phyloP scores from a whole-genome alignment of 1,140 invertebrate species.

The Brachionus calyciflorus region DNA sequence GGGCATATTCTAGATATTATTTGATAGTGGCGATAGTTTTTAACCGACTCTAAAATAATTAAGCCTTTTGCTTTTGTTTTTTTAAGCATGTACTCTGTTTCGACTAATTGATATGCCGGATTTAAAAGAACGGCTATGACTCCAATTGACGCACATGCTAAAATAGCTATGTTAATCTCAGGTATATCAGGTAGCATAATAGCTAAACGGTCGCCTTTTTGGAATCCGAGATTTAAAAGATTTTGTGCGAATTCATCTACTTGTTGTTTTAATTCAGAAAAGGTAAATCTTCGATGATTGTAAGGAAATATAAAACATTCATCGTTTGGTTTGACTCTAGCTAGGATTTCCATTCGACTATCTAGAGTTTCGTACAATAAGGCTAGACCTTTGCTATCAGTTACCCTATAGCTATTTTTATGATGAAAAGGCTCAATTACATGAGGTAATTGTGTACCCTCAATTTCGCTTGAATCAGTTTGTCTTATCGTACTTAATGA shows the following conservation, averaged over 20 bases:
- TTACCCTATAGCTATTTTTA: slow-evolving; percentile 6
- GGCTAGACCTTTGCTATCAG: not conserved
- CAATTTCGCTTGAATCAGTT: too few species aligned
- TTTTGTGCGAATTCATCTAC: slow-evolving; percentile 76
- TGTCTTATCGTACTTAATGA: not conserved
- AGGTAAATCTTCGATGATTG: slow-evolving; percentile 1
- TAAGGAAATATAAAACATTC: slow-evolving; percentile 35
- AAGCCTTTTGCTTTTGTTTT: slow-evolving; percentile 66
- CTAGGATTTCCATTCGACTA: not conserved
- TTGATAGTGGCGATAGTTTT: not conserved
- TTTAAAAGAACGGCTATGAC: slow-evolving; percentile 80
- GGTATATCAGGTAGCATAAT: slow-evolving; percentile 81
- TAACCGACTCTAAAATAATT: slow-evolving; percentile 14
- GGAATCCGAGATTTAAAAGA: slow-evolving; percentile 72
- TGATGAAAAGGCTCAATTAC: not conserved
- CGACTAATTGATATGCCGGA: slow-evolving; percentile 73
- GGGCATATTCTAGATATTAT: not conserved
- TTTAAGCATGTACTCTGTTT: slow-evolving; percentile 75
- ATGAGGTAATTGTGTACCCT: not conserved
- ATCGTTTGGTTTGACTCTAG: not conserved
- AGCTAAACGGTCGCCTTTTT: slow-evolving; percentile 77
- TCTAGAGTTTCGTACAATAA: not conserved
- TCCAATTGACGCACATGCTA: slow-evolving; percentile 76
- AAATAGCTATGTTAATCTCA: slow-evolving; percentile 75
- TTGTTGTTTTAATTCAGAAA: slow-evolving; percentile 55